Evolutionary conservation across 2,797 vertebrate species (phyloP).

Genomic region (Oreortyx pictus): DNA sequence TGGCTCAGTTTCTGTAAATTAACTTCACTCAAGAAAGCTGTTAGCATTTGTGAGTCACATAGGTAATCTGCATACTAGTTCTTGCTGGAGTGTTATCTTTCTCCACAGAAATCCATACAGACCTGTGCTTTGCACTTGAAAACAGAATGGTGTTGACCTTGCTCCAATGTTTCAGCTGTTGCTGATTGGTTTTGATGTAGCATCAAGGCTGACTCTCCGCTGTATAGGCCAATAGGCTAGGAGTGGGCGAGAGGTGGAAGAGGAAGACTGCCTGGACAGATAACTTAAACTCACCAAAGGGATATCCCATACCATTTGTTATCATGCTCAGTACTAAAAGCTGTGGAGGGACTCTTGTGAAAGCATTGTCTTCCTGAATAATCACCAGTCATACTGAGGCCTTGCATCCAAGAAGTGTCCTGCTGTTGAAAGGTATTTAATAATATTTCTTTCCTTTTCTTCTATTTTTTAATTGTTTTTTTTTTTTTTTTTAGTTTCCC

Average conservation of each 20-base stretch:
- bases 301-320: background rate
- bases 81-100: background rate
- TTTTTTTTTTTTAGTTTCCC: background rate
- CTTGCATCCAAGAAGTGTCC: background rate
- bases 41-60: background rate
- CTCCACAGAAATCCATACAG: background rate
- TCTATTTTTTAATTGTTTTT: background rate
- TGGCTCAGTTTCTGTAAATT: background rate
- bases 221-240: background rate
- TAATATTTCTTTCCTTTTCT: background rate
- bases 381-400: background rate
- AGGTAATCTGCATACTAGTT: background rate
- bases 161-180: background rate
- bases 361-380: background rate
- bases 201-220: background rate
- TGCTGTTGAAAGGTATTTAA: background rate
- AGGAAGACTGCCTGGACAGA: background rate
- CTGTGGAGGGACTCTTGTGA: background rate
- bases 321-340: background rate
- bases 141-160: background rate
- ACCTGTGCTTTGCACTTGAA: background rate
- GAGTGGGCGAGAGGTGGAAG: background rate
- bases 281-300: background rate
- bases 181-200: background rate
- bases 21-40: background rate